Base-by-base conservation (phyloP, 2,113 vertebrate genomes). In the Pyxicephalus adspersus region DNA sequence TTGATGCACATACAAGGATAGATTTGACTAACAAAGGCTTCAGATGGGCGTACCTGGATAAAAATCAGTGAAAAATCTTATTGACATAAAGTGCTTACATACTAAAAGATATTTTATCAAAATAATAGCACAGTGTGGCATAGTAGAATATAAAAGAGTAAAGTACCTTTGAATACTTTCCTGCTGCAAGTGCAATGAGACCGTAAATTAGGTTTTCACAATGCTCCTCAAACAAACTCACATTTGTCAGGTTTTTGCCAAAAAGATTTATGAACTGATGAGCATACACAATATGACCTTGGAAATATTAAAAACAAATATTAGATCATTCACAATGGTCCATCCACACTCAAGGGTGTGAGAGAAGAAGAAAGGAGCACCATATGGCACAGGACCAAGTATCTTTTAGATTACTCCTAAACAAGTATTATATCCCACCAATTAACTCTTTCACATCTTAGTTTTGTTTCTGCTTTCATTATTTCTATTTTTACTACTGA, bases 221-320 rank as follows among this genome's bases (percentile, higher is more conserved):
- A 83, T 98, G 96, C 74, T 93, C 93, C 89, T 98, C 96, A 92
- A 98, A 96, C 81, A 98, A 92, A 86, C 95, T 96, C 84, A 87
- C 83, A 83, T 88, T 97, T 73, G 96, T 98, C 85, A 98, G 90
- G 86, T 92, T 98, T 89, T 98, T 95, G 83, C 96, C 95, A 0
- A 95, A 94, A 86, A 96, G 87, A 89, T 96, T 94, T 86, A 95
- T 91, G 91, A 96, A 97, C 87, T 93, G 89, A 88, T 95, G 92
- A 79, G 96, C 93, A 83, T 97, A 98, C 22, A 98, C 90, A 83
- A 96, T 95, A 91, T 96, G 95, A 87, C 96, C 98, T 98, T 88
- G 80, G 80, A 86, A 83, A 19, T 83, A 13, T 18, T 45, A 25
- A 26, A 60, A 57, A 25, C 31, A 0, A 22, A 16, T 19, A 60